Base-by-base conservation (phyloP, 2,113 vertebrate genomes). In the Nansenia antarctica region DNA sequence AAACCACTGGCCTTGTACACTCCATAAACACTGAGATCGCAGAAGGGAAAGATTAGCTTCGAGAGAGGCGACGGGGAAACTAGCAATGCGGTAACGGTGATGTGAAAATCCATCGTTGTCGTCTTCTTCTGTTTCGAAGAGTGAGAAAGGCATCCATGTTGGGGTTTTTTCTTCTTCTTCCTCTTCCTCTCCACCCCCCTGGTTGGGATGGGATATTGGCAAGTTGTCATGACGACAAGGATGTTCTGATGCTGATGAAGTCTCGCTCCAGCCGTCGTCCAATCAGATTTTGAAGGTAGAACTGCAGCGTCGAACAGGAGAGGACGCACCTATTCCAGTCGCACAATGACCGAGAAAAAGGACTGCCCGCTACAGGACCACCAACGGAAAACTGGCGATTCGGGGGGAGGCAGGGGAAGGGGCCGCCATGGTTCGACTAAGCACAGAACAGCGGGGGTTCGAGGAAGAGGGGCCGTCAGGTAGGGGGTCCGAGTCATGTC, bases 141-240 rank as follows among this genome's bases (percentile, higher is more conserved):
- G 80, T 89, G 91, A 86, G 85, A 74, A 88, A 87, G 81, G 90
- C 72, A 69, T 62, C 64, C 35, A 49, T 59, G 30, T 47, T n/a
- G n/a, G n/a, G n/a, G n/a, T 67, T 71, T 35, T 55, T 47, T 60
- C 9, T 49, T 1, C 45, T 60, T 31, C 31, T 76, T 55, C 29
- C 35, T 42, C 54, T 54, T 81, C 80, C 86, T 85, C 85, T 81
- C 72, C 73, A 87, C 84, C 87, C 86, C 84, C 84, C n/a, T n/a
- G n/a, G n/a, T n/a, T n/a, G n/a, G n/a, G 82, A 83, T 82, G 85
- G 82, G 88, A 87, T 89, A 95, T 93, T 94, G 94, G 93, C 89
- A 94, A 95, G 96, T 99, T 98, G 97, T 98, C 96, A 99, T 99
- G 95, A 96, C 94, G 94, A 99, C 96, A 96, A 93, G 95, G 95